Evolutionary conservation across 2,888 invertebrate species (phyloP).

Genomic region (Priocnemis perturbator): DNA sequence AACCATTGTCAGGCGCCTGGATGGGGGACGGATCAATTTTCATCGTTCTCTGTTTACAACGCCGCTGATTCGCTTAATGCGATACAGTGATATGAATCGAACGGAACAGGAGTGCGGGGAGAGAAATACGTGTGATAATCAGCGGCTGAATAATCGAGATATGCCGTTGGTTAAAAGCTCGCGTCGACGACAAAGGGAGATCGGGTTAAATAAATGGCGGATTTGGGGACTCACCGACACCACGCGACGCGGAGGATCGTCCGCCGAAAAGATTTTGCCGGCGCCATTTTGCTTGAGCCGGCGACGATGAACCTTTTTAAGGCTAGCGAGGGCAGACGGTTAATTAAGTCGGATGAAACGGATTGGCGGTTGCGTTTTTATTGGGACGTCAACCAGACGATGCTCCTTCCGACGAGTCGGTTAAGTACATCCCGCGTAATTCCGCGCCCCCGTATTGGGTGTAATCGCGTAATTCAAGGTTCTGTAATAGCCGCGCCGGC

Average conservation of each 20-base stretch:
- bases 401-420: constrained; percentile 4
- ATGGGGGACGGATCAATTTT: constrained; percentile 38
- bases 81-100: not conserved
- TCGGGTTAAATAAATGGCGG: too few relatives aligned
- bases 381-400: not conserved
- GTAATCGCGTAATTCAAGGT: constrained; percentile 19
- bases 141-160: too few relatives aligned
- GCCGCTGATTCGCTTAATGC: not conserved
- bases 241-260: too few relatives aligned
- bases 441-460: constrained; percentile 5
- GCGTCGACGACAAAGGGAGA: too few relatives aligned
- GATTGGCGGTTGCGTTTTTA: too few relatives aligned
- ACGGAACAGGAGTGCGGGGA: not conserved
- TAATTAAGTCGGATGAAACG: too few relatives aligned
- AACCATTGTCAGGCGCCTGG: constrained; percentile 29
- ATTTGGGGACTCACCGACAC: too few relatives aligned
- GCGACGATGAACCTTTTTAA: too few relatives aligned
- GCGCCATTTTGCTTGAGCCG: too few relatives aligned
- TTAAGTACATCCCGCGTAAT: not conserved
- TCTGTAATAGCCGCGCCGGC: not conserved
- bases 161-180: too few relatives aligned
- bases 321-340: too few relatives aligned
- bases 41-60: constrained; percentile 30
- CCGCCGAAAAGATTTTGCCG: too few relatives aligned
- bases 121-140: not conserved